Percentiles rank a stretch among this genome's conserved stretches.
phyloP scores from a whole-genome alignment of 2,113 vertebrate species.

The Neopipo cinnamomea region DNA sequence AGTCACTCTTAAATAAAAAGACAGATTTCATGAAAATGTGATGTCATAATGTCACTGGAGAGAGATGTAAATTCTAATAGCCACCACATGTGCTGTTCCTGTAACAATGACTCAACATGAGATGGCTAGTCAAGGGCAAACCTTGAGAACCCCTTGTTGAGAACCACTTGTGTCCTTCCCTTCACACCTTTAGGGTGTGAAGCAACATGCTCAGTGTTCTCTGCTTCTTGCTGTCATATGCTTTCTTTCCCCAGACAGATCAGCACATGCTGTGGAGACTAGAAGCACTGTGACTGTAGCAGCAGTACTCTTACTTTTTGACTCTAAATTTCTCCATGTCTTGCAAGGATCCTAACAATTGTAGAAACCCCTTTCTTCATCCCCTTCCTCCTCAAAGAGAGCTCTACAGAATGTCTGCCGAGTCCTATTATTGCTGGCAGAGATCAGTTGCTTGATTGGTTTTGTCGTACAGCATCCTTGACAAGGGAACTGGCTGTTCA shows the following conservation, averaged over 20 bases:
- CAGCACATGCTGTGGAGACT: background rate
- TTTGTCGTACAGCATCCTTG: background rate
- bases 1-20: background rate
- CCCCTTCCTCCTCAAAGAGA: background rate
- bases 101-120: background rate
- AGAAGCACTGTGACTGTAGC: background rate
- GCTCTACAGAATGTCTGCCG: background rate
- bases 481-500: background rate
- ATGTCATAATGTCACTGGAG: background rate
- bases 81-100: fast-evolving
- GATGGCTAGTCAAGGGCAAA: background rate
- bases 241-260: background rate
- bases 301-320: background rate
- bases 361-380: background rate
- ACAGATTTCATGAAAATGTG: background rate
- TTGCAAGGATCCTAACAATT: background rate
- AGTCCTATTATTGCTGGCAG: background rate
- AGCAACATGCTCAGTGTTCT: background rate
- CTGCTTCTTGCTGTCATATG: background rate
- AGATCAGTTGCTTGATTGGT: background rate
- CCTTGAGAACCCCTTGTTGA: background rate
- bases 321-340: background rate
- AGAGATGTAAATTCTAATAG: background rate
- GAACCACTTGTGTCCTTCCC: background rate
- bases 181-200: background rate